Conservation (phyloP, 1,140 invertebrate species). For the Brachionus paranguensis region DNA sequence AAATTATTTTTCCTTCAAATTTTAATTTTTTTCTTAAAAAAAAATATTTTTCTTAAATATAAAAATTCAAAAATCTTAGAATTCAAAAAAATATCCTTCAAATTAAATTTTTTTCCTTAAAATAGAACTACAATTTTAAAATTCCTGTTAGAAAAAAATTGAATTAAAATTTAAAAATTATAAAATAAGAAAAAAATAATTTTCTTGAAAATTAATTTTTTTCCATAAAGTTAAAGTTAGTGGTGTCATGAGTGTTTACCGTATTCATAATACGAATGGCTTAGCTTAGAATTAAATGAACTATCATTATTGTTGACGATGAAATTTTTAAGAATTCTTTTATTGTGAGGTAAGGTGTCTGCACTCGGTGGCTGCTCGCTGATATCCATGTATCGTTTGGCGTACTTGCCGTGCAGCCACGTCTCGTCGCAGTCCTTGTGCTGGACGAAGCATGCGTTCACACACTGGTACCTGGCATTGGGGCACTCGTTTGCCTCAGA, state of each 20-base stretch:
- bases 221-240: neutral
- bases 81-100: too few relatives aligned
- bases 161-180: too few relatives aligned
- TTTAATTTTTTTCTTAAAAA: too few relatives aligned
- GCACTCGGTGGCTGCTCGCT: neutral
- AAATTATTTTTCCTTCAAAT: too few relatives aligned
- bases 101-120: too few relatives aligned
- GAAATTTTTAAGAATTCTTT: neutral
- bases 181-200: too few relatives aligned
- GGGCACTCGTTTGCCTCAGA: neutral
- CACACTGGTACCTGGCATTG: neutral
- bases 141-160: too few relatives aligned
- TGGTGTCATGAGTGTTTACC: neutral
- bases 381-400: neutral
- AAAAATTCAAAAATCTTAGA: too few relatives aligned
- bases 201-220: too few relatives aligned
- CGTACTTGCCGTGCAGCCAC: neutral
- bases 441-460: too few relatives aligned
- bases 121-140: too few relatives aligned
- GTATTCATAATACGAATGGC: neutral
- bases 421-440: neutral
- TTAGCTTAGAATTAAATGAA: neutral
- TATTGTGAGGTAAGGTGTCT: neutral
- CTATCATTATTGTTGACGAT: neutral
- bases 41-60: too few relatives aligned